A percentile compares a stretch with the other conserved stretches of the same genome.
phyloP scores from a whole-genome alignment of 1,140 invertebrate species.

The Frieseomelitta varia region DNA sequence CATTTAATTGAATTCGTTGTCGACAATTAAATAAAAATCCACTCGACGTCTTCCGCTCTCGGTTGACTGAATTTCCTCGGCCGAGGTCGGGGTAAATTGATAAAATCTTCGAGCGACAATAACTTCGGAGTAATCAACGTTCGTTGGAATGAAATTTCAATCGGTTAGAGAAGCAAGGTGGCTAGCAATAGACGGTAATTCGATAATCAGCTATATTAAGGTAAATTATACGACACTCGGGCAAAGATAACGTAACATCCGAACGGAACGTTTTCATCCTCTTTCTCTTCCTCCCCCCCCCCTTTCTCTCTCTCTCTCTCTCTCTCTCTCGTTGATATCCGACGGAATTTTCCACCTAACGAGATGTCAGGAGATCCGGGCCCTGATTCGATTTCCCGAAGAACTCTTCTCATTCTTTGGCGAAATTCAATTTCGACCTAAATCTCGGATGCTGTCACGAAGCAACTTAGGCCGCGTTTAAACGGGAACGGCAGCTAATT shows the following conservation, averaged over 20 bases:
- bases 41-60: background rate
- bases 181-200: background rate
- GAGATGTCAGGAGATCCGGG: conserved; percentile 59
- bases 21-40: background rate
- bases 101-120: background rate
- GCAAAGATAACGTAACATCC: conserved; percentile 52
- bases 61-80: too few species aligned
- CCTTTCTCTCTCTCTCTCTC: background rate
- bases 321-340: conserved; percentile 50
- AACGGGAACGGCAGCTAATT: conserved; percentile 59
- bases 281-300: background rate
- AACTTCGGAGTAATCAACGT: background rate
- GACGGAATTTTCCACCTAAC: conserved; percentile 66
- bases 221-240: conserved; percentile 40
- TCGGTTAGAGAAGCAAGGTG: background rate
- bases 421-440: conserved; percentile 66
- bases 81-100: background rate
- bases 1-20: background rate
- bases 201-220: conserved; percentile 29
- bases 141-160: background rate
- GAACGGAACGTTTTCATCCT: conserved; percentile 52
- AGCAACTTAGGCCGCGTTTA: conserved; percentile 43
- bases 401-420: conserved; percentile 66
- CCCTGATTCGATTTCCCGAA: conserved; percentile 65
- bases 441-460: conserved; percentile 59